Conservation (phyloP, 2,113 vertebrate genomes). For the Sciurus niger region DNA sequence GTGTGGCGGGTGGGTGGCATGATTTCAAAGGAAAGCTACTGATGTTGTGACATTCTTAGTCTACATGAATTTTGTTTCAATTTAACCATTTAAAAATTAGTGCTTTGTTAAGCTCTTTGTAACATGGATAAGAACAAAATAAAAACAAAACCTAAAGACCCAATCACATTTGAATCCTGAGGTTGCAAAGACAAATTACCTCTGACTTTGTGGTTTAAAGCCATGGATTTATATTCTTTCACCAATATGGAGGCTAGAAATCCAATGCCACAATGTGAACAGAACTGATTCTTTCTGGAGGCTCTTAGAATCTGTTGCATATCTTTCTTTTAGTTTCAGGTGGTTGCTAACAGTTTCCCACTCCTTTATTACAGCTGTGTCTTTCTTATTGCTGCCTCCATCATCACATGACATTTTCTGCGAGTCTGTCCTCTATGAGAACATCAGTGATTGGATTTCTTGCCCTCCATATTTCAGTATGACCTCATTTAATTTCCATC, state of each 20-base stretch:
- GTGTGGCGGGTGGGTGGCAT: no score
- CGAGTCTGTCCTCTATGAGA: background rate
- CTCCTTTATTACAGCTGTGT: background rate
- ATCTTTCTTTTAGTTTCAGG: background rate
- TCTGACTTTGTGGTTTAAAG: background rate
- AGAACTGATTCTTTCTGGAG: background rate
- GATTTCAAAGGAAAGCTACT: background rate
- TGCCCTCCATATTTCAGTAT: background rate
- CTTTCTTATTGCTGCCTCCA: background rate
- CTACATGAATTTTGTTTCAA: background rate
- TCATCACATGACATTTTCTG: background rate
- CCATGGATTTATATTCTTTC: background rate
- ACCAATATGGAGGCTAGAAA: background rate
- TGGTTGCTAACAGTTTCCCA: background rate
- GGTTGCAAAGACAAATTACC: background rate
- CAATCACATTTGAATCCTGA: background rate
- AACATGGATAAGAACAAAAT: background rate
- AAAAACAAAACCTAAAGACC: background rate
- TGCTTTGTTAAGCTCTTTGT: background rate
- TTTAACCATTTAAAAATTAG: conserved; percentile 9
- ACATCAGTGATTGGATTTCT: background rate
- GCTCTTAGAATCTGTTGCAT: background rate
- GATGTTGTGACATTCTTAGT: background rate
- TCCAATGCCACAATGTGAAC: background rate
- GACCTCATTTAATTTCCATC: background rate